Base-by-base conservation (phyloP, 2,797 vertebrate species). In the Cynodonichthys magdalenae region DNA sequence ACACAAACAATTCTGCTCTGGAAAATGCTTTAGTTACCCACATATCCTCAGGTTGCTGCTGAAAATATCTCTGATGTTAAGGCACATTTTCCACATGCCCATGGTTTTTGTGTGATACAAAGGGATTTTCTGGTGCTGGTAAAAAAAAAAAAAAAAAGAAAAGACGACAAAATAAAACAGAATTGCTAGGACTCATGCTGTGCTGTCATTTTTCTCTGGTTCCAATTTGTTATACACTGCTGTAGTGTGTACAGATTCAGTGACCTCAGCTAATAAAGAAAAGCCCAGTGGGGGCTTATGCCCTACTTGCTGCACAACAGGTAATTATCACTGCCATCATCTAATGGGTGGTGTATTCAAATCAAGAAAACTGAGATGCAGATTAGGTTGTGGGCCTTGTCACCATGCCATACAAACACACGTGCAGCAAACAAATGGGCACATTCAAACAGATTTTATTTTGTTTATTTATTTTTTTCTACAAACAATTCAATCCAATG, bases 311-410 rank as follows among this genome's bases (percentile, higher is more conserved):
- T 71, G 60, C 77, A 83, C 75, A 84, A 81, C 79, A 85, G 87
- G 84, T 88, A 86, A 90, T 89, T 88, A 91, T 89, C 80, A 82
- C 83, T 74, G 66, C 54, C 71, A 74, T 84, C 84, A 72, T 50
- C 65, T 70, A 71, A 60, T 73, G 79, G 87, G 77, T 65, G 72
- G 44, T 74, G 59, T 68, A 84, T 90, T 89, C 66, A 88, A 90
- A 92, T 86, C 63, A 83, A 59, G 54, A 73, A 87, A 86, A 87
- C 79, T 84, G 76, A 84, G 79, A 89, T 92, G 87, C 77, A 90
- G 81, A 92, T 91, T 66, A 79, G 69, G 34, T 65, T 65, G 56
- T 66, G 67, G 69, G 63, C 47, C 18, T 31, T 64, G 78, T 66
- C 66, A 55, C 49, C 60, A 29, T n/a, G 15, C 20, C 44, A 28